These are phyloP conservation scores for Hydropotes inermis DNA, from an alignment of 2,113 vertebrate genomes.

Conservation along the genomic window DNA sequence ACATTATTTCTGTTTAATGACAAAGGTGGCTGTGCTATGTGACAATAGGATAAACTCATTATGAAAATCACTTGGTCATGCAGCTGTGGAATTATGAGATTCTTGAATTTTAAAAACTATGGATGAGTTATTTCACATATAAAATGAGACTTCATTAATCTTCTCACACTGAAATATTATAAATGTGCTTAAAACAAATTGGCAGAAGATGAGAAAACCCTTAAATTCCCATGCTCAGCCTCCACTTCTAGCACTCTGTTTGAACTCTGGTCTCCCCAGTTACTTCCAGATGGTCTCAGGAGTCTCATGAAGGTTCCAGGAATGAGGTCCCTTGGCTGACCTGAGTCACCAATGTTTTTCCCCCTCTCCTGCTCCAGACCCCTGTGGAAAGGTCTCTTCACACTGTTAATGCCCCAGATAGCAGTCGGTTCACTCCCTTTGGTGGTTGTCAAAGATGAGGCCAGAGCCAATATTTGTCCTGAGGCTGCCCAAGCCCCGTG, in stretches of 20 bases:
- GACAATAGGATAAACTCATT: not conserved
- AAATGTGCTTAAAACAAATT: not conserved
- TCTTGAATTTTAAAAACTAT: constrained; percentile 2
- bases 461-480: not conserved
- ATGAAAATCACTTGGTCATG: constrained; percentile 31
- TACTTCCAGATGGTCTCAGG: not conserved
- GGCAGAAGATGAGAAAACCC: not conserved
- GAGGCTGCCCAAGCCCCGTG: not conserved
- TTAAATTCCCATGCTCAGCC: not conserved
- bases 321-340: not conserved
- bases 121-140: not conserved
- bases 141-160: constrained; percentile 26
- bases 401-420: not conserved
- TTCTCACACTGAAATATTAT: not conserved
- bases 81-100: not conserved
- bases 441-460: not conserved
- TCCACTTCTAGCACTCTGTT: not conserved
- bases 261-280: not conserved
- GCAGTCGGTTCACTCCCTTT: not conserved
- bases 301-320: not conserved
- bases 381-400: not conserved
- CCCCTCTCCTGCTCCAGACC: not conserved
- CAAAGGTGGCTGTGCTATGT: not conserved
- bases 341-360: not conserved
- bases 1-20: not conserved